Evolutionary conservation across 2,888 invertebrate genomes (phyloP).

Genomic region (Mesoligia furuncula): DNA sequence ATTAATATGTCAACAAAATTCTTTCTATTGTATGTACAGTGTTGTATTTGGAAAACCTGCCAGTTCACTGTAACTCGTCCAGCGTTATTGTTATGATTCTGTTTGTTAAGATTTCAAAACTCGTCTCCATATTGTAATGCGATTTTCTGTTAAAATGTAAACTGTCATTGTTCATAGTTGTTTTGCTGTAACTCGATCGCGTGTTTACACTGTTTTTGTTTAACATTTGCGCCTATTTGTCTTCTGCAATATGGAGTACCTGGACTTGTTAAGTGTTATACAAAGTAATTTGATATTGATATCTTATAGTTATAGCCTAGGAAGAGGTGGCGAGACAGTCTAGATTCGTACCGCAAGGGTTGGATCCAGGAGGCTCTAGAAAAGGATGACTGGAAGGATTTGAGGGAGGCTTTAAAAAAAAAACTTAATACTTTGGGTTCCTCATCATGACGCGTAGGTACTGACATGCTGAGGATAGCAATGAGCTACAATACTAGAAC

Average conservation of each 20-base stretch:
- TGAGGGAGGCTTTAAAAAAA: too few species aligned
- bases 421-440: neutral
- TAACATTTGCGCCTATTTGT: constrained; percentile 60
- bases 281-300: constrained; percentile 33
- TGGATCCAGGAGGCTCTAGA: neutral
- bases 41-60: constrained; percentile 83
- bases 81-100: constrained; percentile 76
- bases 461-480: neutral
- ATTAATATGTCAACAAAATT: constrained; percentile 75
- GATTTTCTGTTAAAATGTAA: constrained; percentile 86
- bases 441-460: too few species aligned
- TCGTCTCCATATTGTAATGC: constrained; percentile 79
- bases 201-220: constrained; percentile 74
- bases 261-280: constrained; percentile 16
- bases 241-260: constrained; percentile 24
- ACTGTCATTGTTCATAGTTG: constrained; percentile 86
- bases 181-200: constrained; percentile 76
- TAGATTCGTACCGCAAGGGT: too few species aligned
- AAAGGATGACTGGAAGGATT: neutral
- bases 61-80: constrained; percentile 72
- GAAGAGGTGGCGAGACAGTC: neutral
- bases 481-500: neutral
- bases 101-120: constrained; percentile 83
- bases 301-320: neutral
- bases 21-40: constrained; percentile 72